Base-by-base conservation (phyloP, 2,113 vertebrate genomes). In the Takifugu bimaculatus region DNA sequence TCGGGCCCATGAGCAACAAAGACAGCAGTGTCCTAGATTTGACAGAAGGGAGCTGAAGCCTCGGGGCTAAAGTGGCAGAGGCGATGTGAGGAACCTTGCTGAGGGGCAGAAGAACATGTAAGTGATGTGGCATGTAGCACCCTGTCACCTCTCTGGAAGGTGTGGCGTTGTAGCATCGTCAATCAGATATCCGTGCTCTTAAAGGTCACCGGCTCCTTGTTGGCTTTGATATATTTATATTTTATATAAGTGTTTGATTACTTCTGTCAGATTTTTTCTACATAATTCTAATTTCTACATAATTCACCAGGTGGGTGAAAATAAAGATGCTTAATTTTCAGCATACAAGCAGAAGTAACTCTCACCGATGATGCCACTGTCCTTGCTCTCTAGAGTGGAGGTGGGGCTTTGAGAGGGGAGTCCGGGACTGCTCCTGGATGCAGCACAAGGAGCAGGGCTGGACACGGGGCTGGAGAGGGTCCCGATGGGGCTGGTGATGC, bases 341-440 rank as follows among this genome's bases (percentile, higher is more conserved):
- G 39, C 48, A 47, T 11, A 57, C 11, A 54, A n/a, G 57, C 53
- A 54, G 45, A 27, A 52, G 28, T 20, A 60, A 3, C 53, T 47
- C 92, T 94, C 89, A 99, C 97, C 95, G 85, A 96, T 98, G 76
- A 98, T 98, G 5, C 97, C 97, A 69, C 97, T 98, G 83, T 98
- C 97, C 86, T 96, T 96, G 92, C 97, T 98, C 89, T 97, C 96
- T 90, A 98, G 90, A 4, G 97, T 98, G 78, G 97, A 98, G 89
- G 94, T 97, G 50, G 96, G 95, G 78, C 94, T 98, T 86, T 93
- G 94, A 70, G 93, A 80, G 65, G 93, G 88, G 79, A 91, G 94
- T 65, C 92, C 93, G 29, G 92, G 93, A 72, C 93, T 95, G 49
- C 71, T 93, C 76, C 88, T 82, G 52, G 80, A 54, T 27, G 88